phyloP scores from a whole-genome alignment of 2,888 invertebrate genomes.

The Lysandra coridon region DNA sequence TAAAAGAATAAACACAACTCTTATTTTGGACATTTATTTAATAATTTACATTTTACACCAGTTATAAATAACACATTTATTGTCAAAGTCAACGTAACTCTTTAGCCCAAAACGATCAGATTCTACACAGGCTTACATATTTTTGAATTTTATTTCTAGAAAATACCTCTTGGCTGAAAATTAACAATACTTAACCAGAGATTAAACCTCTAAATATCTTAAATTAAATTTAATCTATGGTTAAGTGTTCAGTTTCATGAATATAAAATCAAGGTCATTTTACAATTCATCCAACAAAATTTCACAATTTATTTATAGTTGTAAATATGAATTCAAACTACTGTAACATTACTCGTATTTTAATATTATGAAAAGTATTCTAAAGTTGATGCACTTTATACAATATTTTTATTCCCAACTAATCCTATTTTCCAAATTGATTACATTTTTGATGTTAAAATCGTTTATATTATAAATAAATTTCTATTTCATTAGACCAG shows the following conservation, averaged over 20 bases:
- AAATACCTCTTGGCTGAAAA: background rate
- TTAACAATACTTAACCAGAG: background rate
- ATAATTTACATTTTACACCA: slow-evolving; percentile 53
- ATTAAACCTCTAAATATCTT: background rate
- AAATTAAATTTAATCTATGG: background rate
- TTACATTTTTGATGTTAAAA: background rate
- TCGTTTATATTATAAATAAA: background rate
- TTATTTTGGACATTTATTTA: slow-evolving; percentile 67
- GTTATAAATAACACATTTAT: slow-evolving; percentile 76
- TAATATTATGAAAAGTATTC: slow-evolving; percentile 13
- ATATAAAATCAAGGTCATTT: background rate
- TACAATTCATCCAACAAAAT: background rate
- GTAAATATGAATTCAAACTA: slow-evolving; percentile 25
- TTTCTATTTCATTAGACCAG: background rate
- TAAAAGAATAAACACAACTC: slow-evolving; percentile 39
- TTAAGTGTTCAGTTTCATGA: background rate
- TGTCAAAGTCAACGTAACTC: slow-evolving; percentile 79
- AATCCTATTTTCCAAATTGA: background rate
- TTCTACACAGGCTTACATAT: slow-evolving; percentile 33
- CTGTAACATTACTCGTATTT: slow-evolving; percentile 27
- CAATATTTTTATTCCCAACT: background rate
- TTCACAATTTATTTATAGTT: slow-evolving; percentile 4
- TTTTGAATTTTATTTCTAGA: slow-evolving; percentile 27
- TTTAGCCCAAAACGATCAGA: slow-evolving; percentile 52
- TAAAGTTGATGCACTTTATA: slow-evolving; percentile 2